phyloP scores from a whole-genome alignment of 2,797 vertebrate species.

The Acrossocheilus wenchowensis region DNA sequence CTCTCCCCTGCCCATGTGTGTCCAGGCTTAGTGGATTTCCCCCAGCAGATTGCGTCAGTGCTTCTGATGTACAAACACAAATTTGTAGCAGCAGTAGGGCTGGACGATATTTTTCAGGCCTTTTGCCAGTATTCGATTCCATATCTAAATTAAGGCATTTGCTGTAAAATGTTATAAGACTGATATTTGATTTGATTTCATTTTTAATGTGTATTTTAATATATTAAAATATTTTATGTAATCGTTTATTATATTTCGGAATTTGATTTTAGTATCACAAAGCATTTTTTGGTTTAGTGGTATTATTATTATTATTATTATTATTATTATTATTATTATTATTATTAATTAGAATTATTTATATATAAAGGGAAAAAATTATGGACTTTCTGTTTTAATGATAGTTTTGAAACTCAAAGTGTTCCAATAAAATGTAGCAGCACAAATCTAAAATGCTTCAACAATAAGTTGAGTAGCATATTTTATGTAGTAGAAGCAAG shows the following conservation, averaged over 20 bases:
- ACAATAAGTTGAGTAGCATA: background rate
- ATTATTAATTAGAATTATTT: background rate
- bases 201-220: background rate
- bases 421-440: background rate
- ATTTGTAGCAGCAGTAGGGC: slow-evolving; percentile 7
- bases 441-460: background rate
- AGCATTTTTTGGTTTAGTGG: background rate
- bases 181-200: background rate
- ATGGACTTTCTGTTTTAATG: too few relatives aligned
- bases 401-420: too few relatives aligned
- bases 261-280: background rate
- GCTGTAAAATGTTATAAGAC: background rate
- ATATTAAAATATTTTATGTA: background rate
- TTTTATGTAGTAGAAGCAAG: background rate
- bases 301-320: background rate
- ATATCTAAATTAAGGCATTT: background rate
- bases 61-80: background rate
- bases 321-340: background rate
- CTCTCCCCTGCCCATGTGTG: slow-evolving; percentile 55
- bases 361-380: background rate
- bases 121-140: background rate
- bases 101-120: slow-evolving; percentile 7
- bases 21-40: slow-evolving; percentile 69
- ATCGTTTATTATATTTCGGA: background rate
- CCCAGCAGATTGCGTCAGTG: slow-evolving; percentile 56